Evolutionary conservation across 2,888 invertebrate genomes (phyloP), one percentile per base, ranked within the genome.

Genomic region (Choreutis nemorana): DNA sequence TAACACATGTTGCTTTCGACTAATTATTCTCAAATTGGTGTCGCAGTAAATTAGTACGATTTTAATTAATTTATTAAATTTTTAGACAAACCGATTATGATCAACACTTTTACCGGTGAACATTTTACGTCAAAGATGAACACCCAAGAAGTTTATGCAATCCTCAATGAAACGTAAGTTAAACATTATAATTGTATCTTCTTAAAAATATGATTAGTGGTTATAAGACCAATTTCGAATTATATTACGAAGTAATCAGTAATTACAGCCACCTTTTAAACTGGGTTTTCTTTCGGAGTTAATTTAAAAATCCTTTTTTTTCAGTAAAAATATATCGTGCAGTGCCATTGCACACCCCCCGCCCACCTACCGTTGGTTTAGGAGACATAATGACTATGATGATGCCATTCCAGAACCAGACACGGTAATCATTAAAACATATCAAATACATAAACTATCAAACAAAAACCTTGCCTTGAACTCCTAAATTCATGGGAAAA

Each of bases 311-410:
- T 28, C 26, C 20, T 8, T n/a, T 28, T 6, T 29, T 58, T 60
- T n/a, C 54, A 77, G 77, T 2, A 77, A 77, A 41, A 67, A 68
- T 33, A 63, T 78, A 30, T 66, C 66, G 0, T 78, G 77, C 48
- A 60, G 51, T 26, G 65, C 70, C 2, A 55, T 62, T 8, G 77
- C 72, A 1, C 54, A 65, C 31, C 77, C 77, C 1, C 49, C 49
- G 3, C 71, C 77, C 0, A 55, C 45, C 1, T 78, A 59, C 48
- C 46, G 41, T 18, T 78, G 77, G 77, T 50, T 36, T 36, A 57
- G 52, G 27, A 51, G 57, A 16, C 30, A 14, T 0, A 45, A 48
- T 23, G 48, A 47, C 30, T 55, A 43, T 28, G 54, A 54, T 4
- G 42, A 44, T 8, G 41, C 46, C 13, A 64, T 71, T 31, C 50